These are phyloP conservation scores for Drepana falcataria DNA, from an alignment of 2,888 invertebrate species.

Conservation along the genomic window DNA sequence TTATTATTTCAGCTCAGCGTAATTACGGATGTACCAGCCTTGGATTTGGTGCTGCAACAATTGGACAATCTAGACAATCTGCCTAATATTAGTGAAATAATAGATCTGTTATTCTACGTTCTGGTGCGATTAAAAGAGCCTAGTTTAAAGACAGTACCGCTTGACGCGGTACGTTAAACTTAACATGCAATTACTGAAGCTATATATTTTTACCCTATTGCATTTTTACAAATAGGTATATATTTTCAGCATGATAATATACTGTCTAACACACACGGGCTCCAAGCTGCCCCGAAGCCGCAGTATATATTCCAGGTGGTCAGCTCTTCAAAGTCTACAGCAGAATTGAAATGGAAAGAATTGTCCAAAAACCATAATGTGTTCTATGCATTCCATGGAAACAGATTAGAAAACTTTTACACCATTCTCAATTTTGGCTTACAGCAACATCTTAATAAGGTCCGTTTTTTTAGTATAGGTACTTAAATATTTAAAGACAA, in stretches of 20 bases:
- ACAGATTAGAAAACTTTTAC: conserved; percentile 88
- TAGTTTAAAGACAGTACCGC: conserved; percentile 74
- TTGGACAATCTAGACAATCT: conserved; percentile 66
- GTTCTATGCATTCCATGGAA: conserved; percentile 88
- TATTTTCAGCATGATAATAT: conserved; percentile 75
- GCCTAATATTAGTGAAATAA: conserved; percentile 64
- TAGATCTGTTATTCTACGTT: conserved; percentile 83
- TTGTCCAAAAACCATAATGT: conserved; percentile 74
- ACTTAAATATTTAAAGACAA: no score
- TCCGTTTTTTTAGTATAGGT: conserved; percentile 15
- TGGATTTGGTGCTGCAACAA: conserved; percentile 71
- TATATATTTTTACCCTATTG: neutral
- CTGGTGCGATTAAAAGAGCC: conserved; percentile 81
- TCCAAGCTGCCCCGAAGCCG: conserved; percentile 68
- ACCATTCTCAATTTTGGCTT: conserved; percentile 88
- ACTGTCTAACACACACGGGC: conserved; percentile 69
- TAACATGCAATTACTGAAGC: neutral
- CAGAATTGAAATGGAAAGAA: conserved; percentile 80
- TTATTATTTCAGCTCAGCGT: conserved; percentile 68
- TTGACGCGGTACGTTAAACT: conserved; percentile 64
- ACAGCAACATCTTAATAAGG: conserved; percentile 81
- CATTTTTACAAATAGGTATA: neutral
- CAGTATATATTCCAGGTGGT: conserved; percentile 84
- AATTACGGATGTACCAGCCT: conserved; percentile 77
- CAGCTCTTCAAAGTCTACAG: conserved; percentile 71